phyloP scores from a whole-genome alignment of 2,113 vertebrate species.

The Saimiri boliviensis region DNA sequence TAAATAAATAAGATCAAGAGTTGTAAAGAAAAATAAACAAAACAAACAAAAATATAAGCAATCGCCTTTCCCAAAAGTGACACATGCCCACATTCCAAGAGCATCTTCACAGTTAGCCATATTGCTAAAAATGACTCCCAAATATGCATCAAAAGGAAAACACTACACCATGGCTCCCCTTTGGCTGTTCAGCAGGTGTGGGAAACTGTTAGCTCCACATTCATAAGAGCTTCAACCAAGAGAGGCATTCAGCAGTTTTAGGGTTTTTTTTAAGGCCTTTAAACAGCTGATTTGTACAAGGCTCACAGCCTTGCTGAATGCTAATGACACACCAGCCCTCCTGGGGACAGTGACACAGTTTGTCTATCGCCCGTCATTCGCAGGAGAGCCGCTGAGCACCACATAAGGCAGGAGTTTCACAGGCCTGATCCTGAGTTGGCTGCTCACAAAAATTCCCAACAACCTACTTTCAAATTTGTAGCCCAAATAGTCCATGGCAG shows the following conservation, averaged over 20 bases:
- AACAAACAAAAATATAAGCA: not conserved
- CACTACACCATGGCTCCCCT: not conserved
- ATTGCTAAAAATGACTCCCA: conserved; percentile 30
- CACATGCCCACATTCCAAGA: not conserved
- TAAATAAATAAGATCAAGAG: not conserved
- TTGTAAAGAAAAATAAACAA: not conserved
- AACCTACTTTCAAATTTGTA: not conserved
- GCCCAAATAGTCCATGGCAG: not conserved
- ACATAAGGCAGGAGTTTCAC: not conserved
- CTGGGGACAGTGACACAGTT: not conserved
- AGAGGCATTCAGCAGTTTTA: conserved; percentile 46
- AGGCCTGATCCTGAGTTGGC: not conserved
- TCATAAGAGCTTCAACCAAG: conserved; percentile 27
- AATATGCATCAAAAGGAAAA: conserved; percentile 32
- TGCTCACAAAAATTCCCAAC: conserved; percentile 1
- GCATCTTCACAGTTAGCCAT: not conserved
- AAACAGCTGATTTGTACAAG: conserved; percentile 52
- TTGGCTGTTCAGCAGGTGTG: conserved; percentile 20
- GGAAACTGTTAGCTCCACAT: conserved; percentile 25
- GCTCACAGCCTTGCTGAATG: conserved; percentile 49
- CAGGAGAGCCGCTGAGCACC: not conserved
- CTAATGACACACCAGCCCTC: conserved; percentile 22
- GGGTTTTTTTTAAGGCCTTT: not conserved
- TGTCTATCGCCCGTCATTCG: not conserved
- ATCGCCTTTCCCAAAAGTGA: conserved; percentile 22